These are phyloP conservation scores for Eidolon dupreanum DNA, from an alignment of 2,797 vertebrate species.

Conservation along the genomic window DNA sequence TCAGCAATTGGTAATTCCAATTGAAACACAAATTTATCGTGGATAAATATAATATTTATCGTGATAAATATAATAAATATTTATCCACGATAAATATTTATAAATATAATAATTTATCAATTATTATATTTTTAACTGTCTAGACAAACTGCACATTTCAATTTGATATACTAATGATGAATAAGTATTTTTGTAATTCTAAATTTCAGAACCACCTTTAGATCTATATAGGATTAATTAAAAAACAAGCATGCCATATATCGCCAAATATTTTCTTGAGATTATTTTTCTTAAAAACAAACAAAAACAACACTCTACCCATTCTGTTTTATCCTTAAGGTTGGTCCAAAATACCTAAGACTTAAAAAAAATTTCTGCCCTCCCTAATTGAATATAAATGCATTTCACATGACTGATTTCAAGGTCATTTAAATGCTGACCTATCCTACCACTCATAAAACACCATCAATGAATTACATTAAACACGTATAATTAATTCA, in stretches of 20 bases:
- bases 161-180: slow-evolving; percentile 24
- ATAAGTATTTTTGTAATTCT: slow-evolving; percentile 41
- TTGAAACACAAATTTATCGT: not conserved
- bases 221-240: slow-evolving; percentile 1
- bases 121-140: slow-evolving; percentile 19
- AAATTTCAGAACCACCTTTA: slow-evolving; percentile 38
- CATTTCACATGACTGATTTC: not conserved
- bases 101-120: no score
- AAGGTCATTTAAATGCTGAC: not conserved
- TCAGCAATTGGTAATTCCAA: slow-evolving; percentile 4
- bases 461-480: not conserved
- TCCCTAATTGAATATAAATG: not conserved
- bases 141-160: slow-evolving; percentile 40
- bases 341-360: slow-evolving; percentile 50
- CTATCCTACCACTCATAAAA: not conserved
- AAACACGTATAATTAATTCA: slow-evolving; percentile 31
- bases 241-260: not conserved
- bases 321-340: not conserved
- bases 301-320: not conserved
- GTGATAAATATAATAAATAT: no score
- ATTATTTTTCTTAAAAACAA: slow-evolving; percentile 16
- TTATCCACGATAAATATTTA: no score
- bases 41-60: no score
- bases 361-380: not conserved
- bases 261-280: slow-evolving; percentile 6